A percentile compares a stretch with the other conserved stretches of the same genome.
These are phyloP conservation scores for Ateles fusciceps DNA, from an alignment of 2,797 vertebrate species.

Conservation along the genomic window DNA sequence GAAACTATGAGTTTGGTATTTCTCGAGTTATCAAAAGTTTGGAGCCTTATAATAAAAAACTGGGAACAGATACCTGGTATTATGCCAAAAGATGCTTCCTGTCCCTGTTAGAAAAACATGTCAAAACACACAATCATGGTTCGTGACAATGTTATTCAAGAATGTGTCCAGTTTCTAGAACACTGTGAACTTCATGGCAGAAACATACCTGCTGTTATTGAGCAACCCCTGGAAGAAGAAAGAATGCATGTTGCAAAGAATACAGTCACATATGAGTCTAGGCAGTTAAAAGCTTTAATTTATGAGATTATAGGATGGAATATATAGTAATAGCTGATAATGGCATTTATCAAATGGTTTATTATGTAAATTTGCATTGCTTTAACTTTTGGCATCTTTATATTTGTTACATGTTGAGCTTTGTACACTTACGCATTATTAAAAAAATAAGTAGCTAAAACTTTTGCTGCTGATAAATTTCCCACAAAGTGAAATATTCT, in stretches of 20 bases:
- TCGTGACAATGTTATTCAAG: slow-evolving; percentile 89
- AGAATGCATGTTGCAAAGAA: slow-evolving; percentile 92
- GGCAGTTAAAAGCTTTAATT: slow-evolving; percentile 92
- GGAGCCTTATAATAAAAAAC: slow-evolving; percentile 97
- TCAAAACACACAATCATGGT: slow-evolving; percentile 91
- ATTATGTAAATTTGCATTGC: background rate
- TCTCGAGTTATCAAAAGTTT: slow-evolving; percentile 97
- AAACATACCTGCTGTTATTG: slow-evolving; percentile 92
- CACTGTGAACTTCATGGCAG: slow-evolving; percentile 90
- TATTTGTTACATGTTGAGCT: slow-evolving; percentile 12
- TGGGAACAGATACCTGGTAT: slow-evolving; percentile 98
- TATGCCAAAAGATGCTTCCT: slow-evolving; percentile 97
- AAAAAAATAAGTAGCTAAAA: slow-evolving; percentile 21
- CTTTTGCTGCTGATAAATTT: background rate
- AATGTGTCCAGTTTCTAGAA: slow-evolving; percentile 95
- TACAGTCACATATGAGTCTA: slow-evolving; percentile 95
- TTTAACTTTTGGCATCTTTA: slow-evolving; percentile 15
- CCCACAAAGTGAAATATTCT: background rate
- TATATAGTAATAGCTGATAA: slow-evolving; percentile 90
- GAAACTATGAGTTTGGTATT: slow-evolving; percentile 97
- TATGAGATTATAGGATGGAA: slow-evolving; percentile 93
- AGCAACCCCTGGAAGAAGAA: slow-evolving; percentile 93
- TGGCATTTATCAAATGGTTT: slow-evolving; percentile 87
- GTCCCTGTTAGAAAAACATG: slow-evolving; percentile 96
- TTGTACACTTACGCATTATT: slow-evolving; percentile 34